Evolutionary conservation across 2,888 invertebrate genomes (phyloP), one percentile per base, ranked within the genome.

Genomic region (Polydrusus cervinus): DNA sequence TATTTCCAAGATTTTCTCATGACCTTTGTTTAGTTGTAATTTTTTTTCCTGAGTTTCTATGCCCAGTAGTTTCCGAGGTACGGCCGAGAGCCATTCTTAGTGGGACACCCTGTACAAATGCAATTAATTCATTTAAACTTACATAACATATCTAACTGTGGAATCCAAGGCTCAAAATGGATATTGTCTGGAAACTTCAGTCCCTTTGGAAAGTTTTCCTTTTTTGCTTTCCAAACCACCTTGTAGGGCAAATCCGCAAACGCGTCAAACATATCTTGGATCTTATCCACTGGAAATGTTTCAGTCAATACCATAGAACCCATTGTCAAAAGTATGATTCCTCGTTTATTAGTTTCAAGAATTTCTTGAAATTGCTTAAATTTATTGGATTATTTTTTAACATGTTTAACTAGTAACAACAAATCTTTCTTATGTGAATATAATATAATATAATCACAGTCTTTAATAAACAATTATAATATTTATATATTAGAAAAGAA

Each of bases 281-380:
- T 80, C 77, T 86, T 88, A 16, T 88, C 86, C 45, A 83, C 84
- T 0, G 90, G 88, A 77, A 91, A 89, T 0, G 89, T 89, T 82
- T 90, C 90, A 43, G 89, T 89, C 20, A 88, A 84, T 0, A 91
- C 86, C 88, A 91, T 89, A 7, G 91, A 91, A 10, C 91, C 91
- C 80, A 91, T 89, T 78, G 90, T 90, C 86, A 91, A 89, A 82
- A 89, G 91, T 72, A 91, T 89, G 25, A 90, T 88, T 8, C 87
- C 86, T 18, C 83, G 79, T 38, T 51, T 60, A 25, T 78, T 66
- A 10, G 76, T 70, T 9, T 66, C 47, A 7, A 78, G 60, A 8
- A 75, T 13, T 45, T 45, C 9, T 34, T 65, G 11, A 40, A 71
- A 71, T 30, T 70, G 43, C 74, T 75, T 14, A 10, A 75, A 60